Percentiles rank a stretch among this genome's conserved stretches.
phyloP scores from a whole-genome alignment of 2,888 invertebrate genomes.

The Temnothorax ravouxi region DNA sequence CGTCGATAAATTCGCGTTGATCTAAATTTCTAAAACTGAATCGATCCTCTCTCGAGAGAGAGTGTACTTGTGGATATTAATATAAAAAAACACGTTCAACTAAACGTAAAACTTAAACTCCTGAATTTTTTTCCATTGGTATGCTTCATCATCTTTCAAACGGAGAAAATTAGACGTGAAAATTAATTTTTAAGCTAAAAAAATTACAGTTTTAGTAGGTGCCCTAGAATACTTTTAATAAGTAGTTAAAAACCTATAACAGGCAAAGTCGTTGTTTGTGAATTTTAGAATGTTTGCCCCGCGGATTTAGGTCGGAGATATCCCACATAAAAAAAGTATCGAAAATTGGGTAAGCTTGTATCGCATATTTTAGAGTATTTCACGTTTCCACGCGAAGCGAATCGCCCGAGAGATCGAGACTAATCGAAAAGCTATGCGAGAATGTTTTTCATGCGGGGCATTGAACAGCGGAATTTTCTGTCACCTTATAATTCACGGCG shows the following conservation, averaged over 20 bases:
- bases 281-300: not conserved
- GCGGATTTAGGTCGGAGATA: not conserved
- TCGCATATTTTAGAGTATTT: not conserved
- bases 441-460: slow-evolving; percentile 8
- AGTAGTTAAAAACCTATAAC: not conserved
- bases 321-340: not conserved
- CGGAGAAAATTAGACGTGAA: too few species aligned
- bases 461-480: slow-evolving; percentile 39
- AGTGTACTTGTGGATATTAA: not conserved
- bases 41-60: not conserved
- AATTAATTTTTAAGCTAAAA: not conserved
- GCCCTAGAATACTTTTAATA: not conserved
- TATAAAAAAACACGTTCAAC: not conserved
- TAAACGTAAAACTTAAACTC: not conserved
- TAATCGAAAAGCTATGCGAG: slow-evolving; percentile 30
- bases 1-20: slow-evolving; percentile 32
- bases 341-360: slow-evolving; percentile 4
- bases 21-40: not conserved
- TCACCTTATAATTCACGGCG: slow-evolving; percentile 27
- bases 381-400: not conserved
- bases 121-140: not conserved
- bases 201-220: not conserved
- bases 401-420: slow-evolving; percentile 46
- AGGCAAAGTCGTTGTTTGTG: not conserved
- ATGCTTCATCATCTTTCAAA: not conserved